Percentiles rank a stretch among this genome's conserved stretches.
Conservation (phyloP, 1,140 invertebrate species). For the Phocides pigmalion region DNA sequence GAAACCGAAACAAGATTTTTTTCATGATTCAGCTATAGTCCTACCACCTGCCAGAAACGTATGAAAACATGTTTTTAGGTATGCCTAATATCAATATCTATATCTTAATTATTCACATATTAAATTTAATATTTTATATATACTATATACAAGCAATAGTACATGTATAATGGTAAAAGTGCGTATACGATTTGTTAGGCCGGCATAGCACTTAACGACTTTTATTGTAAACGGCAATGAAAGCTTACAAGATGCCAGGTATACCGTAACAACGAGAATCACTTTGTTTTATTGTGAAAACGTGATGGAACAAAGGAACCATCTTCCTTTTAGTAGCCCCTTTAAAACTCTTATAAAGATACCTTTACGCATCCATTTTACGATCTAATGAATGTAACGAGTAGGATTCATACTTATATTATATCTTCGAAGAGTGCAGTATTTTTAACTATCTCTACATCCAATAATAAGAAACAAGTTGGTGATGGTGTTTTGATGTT, state of each 20-base stretch:
- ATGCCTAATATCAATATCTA: too few species aligned
- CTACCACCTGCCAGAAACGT: too few species aligned
- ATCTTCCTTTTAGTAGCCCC: not conserved
- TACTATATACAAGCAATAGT: too few species aligned
- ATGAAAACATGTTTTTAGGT: too few species aligned
- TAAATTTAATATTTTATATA: too few species aligned
- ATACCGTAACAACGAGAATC: not conserved
- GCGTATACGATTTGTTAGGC: not conserved
- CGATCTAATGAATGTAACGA: not conserved
- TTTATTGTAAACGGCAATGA: slow-evolving; percentile 4
- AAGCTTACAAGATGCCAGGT: not conserved
- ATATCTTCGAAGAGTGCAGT: not conserved
- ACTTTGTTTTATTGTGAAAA: slow-evolving; percentile 8
- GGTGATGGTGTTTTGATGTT: too few species aligned
- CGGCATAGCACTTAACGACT: not conserved
- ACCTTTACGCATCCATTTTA: not conserved
- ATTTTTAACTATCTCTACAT: too few species aligned
- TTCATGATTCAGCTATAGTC: too few species aligned
- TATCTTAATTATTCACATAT: too few species aligned
- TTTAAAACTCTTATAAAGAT: not conserved
- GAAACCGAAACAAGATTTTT: too few species aligned
- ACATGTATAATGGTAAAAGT: not conserved
- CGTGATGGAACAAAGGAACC: not conserved
- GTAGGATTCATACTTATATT: not conserved
- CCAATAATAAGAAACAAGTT: too few species aligned